Evolutionary conservation across 2,888 invertebrate genomes (phyloP).

Genomic region (Platypus cylindrus): DNA sequence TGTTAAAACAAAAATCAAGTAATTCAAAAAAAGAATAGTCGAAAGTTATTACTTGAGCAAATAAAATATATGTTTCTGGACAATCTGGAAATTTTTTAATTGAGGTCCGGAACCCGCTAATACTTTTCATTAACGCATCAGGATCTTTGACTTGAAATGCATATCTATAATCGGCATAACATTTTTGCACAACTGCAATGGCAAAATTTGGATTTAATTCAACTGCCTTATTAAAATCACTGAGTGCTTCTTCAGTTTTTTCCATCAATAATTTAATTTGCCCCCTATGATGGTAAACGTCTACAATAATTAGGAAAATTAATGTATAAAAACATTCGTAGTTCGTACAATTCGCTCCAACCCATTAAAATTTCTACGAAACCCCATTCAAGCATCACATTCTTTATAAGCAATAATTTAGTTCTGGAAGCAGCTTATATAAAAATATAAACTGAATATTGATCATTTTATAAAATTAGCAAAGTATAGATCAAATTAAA

Average conservation of each 20-base stretch:
- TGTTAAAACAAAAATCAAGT: background rate
- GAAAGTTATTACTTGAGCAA: conserved; percentile 60
- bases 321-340: too few species aligned
- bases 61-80: conserved; percentile 76
- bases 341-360: too few species aligned
- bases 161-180: conserved; percentile 68
- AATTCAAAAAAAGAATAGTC: too few species aligned
- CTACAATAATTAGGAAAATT: conserved; percentile 30
- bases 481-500: conserved; percentile 1
- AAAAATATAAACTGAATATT: too few species aligned
- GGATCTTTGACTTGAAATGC: conserved; percentile 33
- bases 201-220: conserved; percentile 72
- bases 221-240: conserved; percentile 73
- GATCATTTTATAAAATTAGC: too few species aligned
- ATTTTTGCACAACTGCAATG: conserved; percentile 80
- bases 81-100: conserved; percentile 71
- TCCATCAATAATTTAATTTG: conserved; percentile 77
- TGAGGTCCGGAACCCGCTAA: conserved; percentile 61
- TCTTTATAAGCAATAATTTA: too few species aligned
- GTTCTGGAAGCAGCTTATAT: too few species aligned
- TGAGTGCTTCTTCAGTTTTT: conserved; percentile 64
- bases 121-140: conserved; percentile 48
- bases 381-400: too few species aligned
- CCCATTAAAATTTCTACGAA: too few species aligned
- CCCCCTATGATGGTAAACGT: conserved; percentile 87